Evolutionary conservation across 1,140 invertebrate genomes (phyloP), one percentile per base, ranked within the genome.

Genomic region (Calliopsis andreniformis): DNA sequence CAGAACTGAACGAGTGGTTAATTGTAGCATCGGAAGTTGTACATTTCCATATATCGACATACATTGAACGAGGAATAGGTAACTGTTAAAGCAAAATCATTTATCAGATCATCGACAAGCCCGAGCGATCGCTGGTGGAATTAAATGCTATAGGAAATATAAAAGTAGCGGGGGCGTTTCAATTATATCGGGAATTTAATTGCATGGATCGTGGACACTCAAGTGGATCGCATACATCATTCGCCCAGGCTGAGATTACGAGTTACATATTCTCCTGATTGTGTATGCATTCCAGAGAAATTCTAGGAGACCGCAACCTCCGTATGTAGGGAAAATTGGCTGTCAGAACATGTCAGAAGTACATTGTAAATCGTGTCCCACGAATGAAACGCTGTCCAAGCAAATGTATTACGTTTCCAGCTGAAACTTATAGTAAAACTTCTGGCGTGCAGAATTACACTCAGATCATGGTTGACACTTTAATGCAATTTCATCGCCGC

Each of bases 111-210:
- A 47, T 23, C 12, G 23, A 14, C 3, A 20, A 32, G 7, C 16
- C 5, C 3, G 30, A 32, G 14, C 16, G 12, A 55, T 32, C 20
- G 14, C 25, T n/a, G 28, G 28, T 1, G 25, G 18, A 1, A 4
- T 8, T 0, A n/a, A 10, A 0, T 0, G 8, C 0, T 16, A 8
- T 2, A 23, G 28, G 30, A 14, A 67, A 42, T 42, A 39, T 39
- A 66, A 53, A 35, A 25, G 16, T 28, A 42, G 8, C 28, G 5
- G n/a, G 43, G 30, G 14, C 16, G 10, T 43, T 64, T 43, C 8
- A 23, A 43, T 64, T 43, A 23, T 20, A 25, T 6, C 8, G 23
- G 59, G 5, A 39, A 53, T 64, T 64, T 64, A 55, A 53, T 64
- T 72, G 20, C 2, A 49, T 8, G n/a, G 1, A 35, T 35, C 25